Conservation (phyloP, 2,113 vertebrate species). For the Opisthocomus hoazin region DNA sequence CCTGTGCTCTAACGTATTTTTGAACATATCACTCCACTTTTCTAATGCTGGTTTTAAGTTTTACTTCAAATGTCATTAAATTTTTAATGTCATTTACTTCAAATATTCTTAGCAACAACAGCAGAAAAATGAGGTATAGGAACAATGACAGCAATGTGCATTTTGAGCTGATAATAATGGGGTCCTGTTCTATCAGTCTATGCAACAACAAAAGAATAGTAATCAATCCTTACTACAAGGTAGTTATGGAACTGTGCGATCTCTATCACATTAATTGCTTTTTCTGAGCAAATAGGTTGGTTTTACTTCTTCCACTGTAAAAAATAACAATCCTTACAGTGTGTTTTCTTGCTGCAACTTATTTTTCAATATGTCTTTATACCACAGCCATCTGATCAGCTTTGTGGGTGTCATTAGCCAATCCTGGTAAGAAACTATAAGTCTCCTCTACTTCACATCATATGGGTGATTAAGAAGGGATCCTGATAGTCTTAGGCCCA, state of each 20-base stretch:
- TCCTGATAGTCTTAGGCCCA: not conserved
- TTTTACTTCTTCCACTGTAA: not conserved
- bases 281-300: not conserved
- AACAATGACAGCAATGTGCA: not conserved
- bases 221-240: not conserved
- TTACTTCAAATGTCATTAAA: not conserved
- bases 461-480: not conserved
- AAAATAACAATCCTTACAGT: not conserved
- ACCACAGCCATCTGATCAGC: not conserved
- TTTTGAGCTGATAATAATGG: not conserved
- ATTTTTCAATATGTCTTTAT: not conserved
- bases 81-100: not conserved
- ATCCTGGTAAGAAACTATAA: not conserved
- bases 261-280: not conserved
- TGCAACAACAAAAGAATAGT: not conserved
- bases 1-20: not conserved
- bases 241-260: not conserved
- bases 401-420: not conserved
- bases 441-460: not conserved
- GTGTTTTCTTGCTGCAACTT: not conserved
- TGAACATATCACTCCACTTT: not conserved
- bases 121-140: not conserved
- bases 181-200: not conserved
- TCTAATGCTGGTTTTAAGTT: not conserved
- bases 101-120: not conserved